phyloP scores from a whole-genome alignment of 1,140 invertebrate genomes.

The Drosophila burlai region DNA sequence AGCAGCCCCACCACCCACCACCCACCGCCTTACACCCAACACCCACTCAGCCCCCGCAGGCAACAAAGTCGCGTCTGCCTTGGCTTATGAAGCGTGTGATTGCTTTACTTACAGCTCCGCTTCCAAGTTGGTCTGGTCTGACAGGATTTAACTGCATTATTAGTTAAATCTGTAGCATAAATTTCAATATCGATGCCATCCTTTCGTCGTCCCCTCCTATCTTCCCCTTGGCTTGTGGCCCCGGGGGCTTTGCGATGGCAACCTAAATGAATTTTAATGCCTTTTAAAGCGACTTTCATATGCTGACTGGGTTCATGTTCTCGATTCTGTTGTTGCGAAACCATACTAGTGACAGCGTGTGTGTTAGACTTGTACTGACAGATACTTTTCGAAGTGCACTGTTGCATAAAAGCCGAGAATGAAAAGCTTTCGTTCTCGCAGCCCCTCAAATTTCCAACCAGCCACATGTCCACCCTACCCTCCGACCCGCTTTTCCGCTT shows the following conservation, averaged over 20 bases:
- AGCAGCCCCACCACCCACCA: background rate
- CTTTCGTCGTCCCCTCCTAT: background rate
- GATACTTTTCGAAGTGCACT: conserved; percentile 75
- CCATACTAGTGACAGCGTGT: conserved; percentile 57
- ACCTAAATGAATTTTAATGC: conserved; percentile 83
- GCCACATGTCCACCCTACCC: background rate
- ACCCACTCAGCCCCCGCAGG: background rate
- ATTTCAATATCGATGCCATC: conserved; percentile 78
- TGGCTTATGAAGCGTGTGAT: conserved; percentile 80
- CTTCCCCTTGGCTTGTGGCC: conserved; percentile 11
- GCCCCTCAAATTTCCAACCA: conserved; percentile 7
- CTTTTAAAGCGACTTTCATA: conserved; percentile 73
- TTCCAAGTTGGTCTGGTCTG: conserved; percentile 60
- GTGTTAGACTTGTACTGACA: conserved; percentile 38
- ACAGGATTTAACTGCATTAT: conserved; percentile 82
- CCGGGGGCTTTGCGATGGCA: conserved; percentile 46
- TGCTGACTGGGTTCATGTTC: conserved; percentile 49
- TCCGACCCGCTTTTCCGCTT: conserved; percentile 1
- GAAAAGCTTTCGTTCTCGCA: conserved; percentile 53
- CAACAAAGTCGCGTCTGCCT: conserved; percentile 68
- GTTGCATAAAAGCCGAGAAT: conserved; percentile 81
- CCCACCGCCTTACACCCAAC: background rate
- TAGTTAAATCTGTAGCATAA: conserved; percentile 81
- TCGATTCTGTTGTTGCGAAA: conserved; percentile 48
- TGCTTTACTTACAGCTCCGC: conserved; percentile 77